These are phyloP conservation scores for Laticauda laticaudata DNA, from an alignment of 2,113 vertebrate genomes.

Conservation along the genomic window DNA sequence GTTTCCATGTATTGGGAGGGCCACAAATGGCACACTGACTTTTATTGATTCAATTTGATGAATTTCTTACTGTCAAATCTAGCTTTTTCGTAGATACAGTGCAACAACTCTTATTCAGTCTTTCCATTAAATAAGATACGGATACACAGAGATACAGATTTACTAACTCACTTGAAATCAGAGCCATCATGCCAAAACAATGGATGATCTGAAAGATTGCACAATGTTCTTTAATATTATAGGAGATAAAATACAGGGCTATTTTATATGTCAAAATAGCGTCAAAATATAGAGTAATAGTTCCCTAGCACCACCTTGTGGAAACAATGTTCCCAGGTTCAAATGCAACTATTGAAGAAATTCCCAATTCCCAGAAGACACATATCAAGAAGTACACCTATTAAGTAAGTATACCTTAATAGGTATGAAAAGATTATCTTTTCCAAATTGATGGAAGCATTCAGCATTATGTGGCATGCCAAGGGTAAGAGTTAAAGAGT, in stretches of 20 bases:
- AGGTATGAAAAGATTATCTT: not conserved
- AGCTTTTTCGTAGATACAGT: not conserved
- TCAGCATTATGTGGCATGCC: not conserved
- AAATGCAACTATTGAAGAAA: not conserved
- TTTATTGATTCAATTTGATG: not conserved
- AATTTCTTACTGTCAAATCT: not conserved
- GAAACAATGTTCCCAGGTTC: not conserved
- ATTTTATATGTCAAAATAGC: not conserved
- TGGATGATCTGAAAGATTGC: not conserved
- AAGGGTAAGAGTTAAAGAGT: not conserved
- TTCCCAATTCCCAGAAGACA: not conserved
- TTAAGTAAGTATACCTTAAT: not conserved
- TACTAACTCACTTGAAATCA: not conserved
- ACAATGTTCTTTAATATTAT: not conserved
- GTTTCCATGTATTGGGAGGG: not conserved
- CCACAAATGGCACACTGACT: not conserved
- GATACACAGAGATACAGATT: not conserved
- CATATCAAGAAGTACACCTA: not conserved
- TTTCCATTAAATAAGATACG: not conserved
- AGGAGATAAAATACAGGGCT: not conserved
- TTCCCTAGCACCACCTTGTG: constrained; percentile 16
- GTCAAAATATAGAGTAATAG: not conserved
- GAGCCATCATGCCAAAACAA: not conserved
- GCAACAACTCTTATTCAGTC: not conserved
- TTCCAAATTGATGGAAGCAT: not conserved